Evolutionary conservation across 2,113 vertebrate species (phyloP).

Genomic region (Puma concolor): DNA sequence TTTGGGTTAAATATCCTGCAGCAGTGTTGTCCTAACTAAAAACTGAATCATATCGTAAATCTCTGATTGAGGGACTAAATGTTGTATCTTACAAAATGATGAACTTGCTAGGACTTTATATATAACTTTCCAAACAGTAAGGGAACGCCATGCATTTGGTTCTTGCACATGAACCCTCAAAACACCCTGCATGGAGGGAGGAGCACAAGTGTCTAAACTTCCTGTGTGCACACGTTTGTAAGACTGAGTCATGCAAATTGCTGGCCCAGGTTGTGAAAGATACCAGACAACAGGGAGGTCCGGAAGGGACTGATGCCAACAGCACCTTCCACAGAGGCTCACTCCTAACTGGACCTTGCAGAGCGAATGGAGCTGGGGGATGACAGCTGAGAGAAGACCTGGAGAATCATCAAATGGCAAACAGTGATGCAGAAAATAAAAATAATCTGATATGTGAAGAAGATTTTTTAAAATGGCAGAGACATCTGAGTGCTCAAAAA

Average conservation of each 20-base stretch:
- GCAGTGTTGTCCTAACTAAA: not conserved
- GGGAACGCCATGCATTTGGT: not conserved
- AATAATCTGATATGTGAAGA: not conserved
- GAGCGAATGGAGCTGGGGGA: not conserved
- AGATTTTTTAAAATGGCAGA: not conserved
- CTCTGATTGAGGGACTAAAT: not conserved
- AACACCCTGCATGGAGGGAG: slow-evolving; percentile 12
- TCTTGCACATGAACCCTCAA: not conserved
- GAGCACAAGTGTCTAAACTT: slow-evolving; percentile 53
- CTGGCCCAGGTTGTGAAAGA: slow-evolving; percentile 69
- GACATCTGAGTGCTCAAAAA: not conserved
- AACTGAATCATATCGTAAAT: not conserved
- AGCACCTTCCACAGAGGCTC: not conserved
- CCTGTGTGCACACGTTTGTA: slow-evolving; percentile 1
- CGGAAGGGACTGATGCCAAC: rapidly evolving
- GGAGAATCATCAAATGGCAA: not conserved
- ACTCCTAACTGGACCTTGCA: not conserved
- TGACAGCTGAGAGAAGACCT: not conserved
- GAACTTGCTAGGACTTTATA: not conserved
- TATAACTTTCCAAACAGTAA: not conserved
- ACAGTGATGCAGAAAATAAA: not conserved
- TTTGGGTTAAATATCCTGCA: not conserved
- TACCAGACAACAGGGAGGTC: not conserved
- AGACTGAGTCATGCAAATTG: slow-evolving; percentile 38
- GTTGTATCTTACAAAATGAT: not conserved